Percentiles rank a stretch among this genome's conserved stretches.
Conservation (phyloP, 1,140 invertebrate species). For the Globodera ellingtonae region DNA sequence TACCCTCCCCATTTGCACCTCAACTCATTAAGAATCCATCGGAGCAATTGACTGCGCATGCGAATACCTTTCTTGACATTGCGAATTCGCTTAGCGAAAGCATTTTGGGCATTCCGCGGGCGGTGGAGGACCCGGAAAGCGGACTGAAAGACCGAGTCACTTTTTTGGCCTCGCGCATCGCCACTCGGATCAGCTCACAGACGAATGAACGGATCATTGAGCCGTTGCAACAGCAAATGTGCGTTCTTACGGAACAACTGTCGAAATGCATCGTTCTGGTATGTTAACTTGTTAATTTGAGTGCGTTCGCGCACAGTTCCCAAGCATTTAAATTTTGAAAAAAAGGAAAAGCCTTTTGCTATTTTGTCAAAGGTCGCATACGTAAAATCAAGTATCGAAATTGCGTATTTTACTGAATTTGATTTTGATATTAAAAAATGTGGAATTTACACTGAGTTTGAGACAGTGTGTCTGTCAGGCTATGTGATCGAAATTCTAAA, state of each 20-base stretch:
- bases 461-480: too few relatives aligned
- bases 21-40: slow-evolving; percentile 28
- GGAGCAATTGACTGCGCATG: slow-evolving; percentile 36
- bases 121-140: slow-evolving; percentile 27
- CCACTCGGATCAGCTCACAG: slow-evolving; percentile 12
- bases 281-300: background rate
- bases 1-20: background rate
- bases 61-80: slow-evolving; percentile 41
- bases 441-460: too few relatives aligned
- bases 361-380: too few relatives aligned
- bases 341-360: too few relatives aligned
- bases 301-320: too few relatives aligned
- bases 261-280: slow-evolving; percentile 36
- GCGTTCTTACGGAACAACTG: slow-evolving; percentile 32
- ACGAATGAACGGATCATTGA: slow-evolving; percentile 38
- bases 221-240: slow-evolving; percentile 21
- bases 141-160: slow-evolving; percentile 29
- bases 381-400: too few relatives aligned
- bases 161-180: slow-evolving; percentile 33
- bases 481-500: too few relatives aligned
- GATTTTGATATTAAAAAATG: too few relatives aligned
- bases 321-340: too few relatives aligned
- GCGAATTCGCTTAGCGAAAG: slow-evolving; percentile 39
- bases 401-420: too few relatives aligned
- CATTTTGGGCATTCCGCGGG: slow-evolving; percentile 19